Evolutionary conservation across 2,113 vertebrate genomes (phyloP).

Genomic region (Eolophus roseicapilla): DNA sequence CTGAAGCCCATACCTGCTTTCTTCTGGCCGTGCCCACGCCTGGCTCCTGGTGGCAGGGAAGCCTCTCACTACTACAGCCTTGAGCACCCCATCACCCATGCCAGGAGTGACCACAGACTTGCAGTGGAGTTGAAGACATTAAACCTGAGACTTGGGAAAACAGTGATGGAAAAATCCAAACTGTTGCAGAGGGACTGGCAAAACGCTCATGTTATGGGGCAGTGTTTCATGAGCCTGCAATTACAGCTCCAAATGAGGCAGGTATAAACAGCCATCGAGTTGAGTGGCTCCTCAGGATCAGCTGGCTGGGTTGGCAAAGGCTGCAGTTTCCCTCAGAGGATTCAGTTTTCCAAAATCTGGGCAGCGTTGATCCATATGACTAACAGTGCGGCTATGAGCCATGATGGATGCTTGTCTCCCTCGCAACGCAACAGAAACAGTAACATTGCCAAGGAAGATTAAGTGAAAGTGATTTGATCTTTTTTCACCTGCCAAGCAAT

Average conservation of each 20-base stretch:
- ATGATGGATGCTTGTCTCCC: not conserved
- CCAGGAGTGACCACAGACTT: not conserved
- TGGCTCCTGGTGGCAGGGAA: rapidly evolving
- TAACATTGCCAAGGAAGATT: conserved; percentile 6
- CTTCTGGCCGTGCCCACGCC: not conserved
- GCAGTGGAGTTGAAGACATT: not conserved
- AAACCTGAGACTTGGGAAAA: not conserved
- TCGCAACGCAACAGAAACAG: conserved; percentile 41
- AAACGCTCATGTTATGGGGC: rapidly evolving
- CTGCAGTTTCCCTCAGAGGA: not conserved
- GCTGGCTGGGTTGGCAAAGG: not conserved
- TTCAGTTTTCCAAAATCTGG: conserved; percentile 11
- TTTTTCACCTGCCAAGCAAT: conserved; percentile 36
- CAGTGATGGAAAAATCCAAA: not conserved
- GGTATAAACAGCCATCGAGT: not conserved
- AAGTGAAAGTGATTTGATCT: not conserved
- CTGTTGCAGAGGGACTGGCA: not conserved
- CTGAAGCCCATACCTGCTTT: not conserved
- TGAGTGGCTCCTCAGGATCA: not conserved
- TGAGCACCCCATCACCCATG: not conserved
- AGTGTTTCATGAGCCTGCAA: not conserved
- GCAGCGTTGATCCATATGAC: not conserved
- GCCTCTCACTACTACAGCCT: not conserved
- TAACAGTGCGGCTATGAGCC: not conserved
- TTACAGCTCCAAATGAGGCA: not conserved